Percentiles rank a stretch among this genome's conserved stretches.
These are phyloP conservation scores for Dinomys branickii DNA, from an alignment of 2,113 vertebrate genomes.

Conservation along the genomic window DNA sequence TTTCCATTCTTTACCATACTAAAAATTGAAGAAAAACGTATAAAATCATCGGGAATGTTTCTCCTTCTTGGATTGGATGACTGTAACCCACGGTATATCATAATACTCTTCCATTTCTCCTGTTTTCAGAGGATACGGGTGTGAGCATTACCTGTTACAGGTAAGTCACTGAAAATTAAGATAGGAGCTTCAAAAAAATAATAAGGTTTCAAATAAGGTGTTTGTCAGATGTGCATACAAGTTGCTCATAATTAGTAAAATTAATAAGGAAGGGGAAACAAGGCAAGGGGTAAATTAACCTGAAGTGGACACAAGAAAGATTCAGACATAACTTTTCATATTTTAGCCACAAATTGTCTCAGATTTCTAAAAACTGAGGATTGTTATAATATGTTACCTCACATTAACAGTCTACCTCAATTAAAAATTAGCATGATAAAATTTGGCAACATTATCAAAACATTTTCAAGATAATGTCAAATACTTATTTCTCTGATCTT, in stretches of 20 bases:
- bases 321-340: not conserved
- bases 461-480: not conserved
- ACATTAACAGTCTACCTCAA: not conserved
- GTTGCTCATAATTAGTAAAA: not conserved
- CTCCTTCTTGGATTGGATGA: not conserved
- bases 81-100: not conserved
- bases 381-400: not conserved
- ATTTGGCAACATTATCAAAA: not conserved
- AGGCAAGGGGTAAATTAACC: not conserved
- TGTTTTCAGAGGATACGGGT: not conserved
- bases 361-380: not conserved
- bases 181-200: not conserved
- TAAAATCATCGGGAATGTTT: not conserved
- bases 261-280: not conserved
- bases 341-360: not conserved
- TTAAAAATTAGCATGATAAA: not conserved
- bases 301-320: not conserved
- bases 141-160: not conserved
- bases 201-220: not conserved
- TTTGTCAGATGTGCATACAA: not conserved
- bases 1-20: not conserved
- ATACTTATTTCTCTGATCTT: not conserved
- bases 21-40: not conserved
- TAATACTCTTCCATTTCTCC: not conserved
- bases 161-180: not conserved